Evolutionary conservation across 2,113 vertebrate species (phyloP), one percentile per base, ranked within the genome.

Genomic region (Probosciger aterrimus): DNA sequence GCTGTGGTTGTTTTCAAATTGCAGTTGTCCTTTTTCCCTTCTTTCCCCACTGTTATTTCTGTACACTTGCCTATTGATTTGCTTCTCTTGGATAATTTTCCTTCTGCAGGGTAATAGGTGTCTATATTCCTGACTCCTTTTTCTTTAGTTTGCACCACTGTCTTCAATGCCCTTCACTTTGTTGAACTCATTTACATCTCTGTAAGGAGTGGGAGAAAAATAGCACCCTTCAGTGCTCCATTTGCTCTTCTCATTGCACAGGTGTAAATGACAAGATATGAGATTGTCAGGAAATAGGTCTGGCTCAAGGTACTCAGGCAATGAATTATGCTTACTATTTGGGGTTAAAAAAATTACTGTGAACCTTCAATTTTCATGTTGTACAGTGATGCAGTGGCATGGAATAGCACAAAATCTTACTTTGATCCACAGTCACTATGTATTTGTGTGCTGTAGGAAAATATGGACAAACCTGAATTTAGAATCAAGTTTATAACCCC

Each of bases 141-240:
- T 70, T 70, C 33, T 65, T 59, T 68, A 65, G 25, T 80, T 81
- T 70, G 17, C 30, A 46, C 53, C 2, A 10, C 25, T 70, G 28
- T 64, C 52, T 83, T 83, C 47, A 46, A 37, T 85, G 73, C 41
- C 49, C 60, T 81, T 90, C 68, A 37, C 25, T 92, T 57, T 75
- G 64, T 25, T 93, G 73, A 78, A 84, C 50, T 84, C 52, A 92
- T 95, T 94, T 91, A 88, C 69, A 86, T 90, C 60, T 89, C 68
- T 93, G 53, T 46, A 67, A 91, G 52, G 39, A 93, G 30, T 20
- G 55, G 43, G 33, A 91, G 82, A 74, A 81, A 94, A 90, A 67
- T 53, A 81, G 18, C 71, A 93, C n/a, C 22, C 57, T 80, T 95
- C 90, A 68, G 64, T 75, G 49, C 57, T 93, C 62, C 27, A 47